Evolutionary conservation across 2,113 vertebrate species (phyloP).

Genomic region (Saguinus midas): DNA sequence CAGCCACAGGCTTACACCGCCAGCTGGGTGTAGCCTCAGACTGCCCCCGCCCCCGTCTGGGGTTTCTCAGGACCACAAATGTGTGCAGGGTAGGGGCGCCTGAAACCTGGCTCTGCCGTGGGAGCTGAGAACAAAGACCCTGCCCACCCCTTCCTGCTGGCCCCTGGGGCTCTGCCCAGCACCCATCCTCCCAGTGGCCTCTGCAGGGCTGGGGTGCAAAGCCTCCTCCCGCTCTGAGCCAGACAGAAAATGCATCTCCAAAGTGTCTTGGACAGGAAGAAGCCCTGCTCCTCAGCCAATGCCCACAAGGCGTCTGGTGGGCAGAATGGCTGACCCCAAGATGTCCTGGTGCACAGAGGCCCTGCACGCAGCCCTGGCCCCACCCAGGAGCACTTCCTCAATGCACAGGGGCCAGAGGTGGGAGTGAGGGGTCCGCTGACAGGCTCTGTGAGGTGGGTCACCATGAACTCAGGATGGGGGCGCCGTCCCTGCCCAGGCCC

Average conservation of each 20-base stretch:
- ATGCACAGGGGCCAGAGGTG: no score
- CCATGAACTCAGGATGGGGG: neutral
- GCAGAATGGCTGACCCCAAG: neutral
- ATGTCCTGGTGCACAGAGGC: neutral
- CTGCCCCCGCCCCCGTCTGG: no score
- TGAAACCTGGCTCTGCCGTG: neutral
- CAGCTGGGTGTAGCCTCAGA: neutral
- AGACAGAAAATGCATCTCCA: neutral
- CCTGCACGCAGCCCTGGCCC: neutral
- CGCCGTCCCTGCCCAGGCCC: neutral
- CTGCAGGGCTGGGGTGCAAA: no score
- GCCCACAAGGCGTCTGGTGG: neutral
- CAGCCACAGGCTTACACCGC: neutral
- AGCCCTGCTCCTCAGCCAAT: no score
- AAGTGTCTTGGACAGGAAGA: neutral
- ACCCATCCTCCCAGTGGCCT: no score
- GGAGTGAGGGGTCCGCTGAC: no score
- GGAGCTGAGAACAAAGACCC: neutral
- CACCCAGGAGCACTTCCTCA: no score
- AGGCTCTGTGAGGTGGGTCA: neutral
- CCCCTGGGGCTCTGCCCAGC: no score
- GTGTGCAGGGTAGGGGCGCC: no score
- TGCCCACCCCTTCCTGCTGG: neutral
- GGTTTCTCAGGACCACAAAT: neutral
- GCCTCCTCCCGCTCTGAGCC: no score